Conservation (phyloP, 2,113 vertebrate species). For the Pao palembangensis region DNA sequence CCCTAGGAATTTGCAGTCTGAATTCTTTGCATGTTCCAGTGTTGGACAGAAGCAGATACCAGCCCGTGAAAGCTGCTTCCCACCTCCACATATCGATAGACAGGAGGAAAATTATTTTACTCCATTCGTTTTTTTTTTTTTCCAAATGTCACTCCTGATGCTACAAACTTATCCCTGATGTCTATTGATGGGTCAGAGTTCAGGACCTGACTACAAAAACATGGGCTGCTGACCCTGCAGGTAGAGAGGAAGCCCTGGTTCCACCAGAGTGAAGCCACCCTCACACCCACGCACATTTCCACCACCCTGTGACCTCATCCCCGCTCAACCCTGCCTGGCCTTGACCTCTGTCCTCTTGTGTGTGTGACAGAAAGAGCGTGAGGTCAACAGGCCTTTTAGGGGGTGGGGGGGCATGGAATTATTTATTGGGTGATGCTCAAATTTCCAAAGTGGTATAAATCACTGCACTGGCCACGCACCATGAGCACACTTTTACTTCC, state of each 20-base stretch:
- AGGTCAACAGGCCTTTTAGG: conserved; percentile 33
- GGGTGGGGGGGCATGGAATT: conserved; percentile 19
- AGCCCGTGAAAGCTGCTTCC: background rate
- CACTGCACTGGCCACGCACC: conserved; percentile 13
- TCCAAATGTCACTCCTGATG: background rate
- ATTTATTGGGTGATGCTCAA: conserved; percentile 53
- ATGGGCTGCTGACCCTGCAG: conserved; percentile 23
- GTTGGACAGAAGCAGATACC: too few relatives aligned
- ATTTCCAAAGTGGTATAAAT: conserved; percentile 52
- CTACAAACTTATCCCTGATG: background rate
- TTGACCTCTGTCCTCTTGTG: conserved; percentile 54
- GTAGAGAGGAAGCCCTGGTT: background rate
- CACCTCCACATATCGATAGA: background rate
- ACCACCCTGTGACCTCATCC: conserved; percentile 51
- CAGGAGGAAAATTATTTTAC: too few relatives aligned
- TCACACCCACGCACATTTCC: conserved; percentile 19
- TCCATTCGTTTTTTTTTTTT: too few relatives aligned
- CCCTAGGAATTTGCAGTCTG: background rate
- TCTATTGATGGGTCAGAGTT: conserved; percentile 58
- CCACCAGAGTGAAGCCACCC: background rate
- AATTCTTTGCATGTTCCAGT: background rate
- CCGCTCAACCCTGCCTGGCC: conserved; percentile 51
- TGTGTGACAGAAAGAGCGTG: conserved; percentile 31
- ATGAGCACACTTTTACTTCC: conserved; percentile 20
- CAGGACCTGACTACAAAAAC: conserved; percentile 51